Evolutionary conservation across 2,113 vertebrate species (phyloP), one percentile per base, ranked within the genome.

Genomic region (Ellobius talpinus): DNA sequence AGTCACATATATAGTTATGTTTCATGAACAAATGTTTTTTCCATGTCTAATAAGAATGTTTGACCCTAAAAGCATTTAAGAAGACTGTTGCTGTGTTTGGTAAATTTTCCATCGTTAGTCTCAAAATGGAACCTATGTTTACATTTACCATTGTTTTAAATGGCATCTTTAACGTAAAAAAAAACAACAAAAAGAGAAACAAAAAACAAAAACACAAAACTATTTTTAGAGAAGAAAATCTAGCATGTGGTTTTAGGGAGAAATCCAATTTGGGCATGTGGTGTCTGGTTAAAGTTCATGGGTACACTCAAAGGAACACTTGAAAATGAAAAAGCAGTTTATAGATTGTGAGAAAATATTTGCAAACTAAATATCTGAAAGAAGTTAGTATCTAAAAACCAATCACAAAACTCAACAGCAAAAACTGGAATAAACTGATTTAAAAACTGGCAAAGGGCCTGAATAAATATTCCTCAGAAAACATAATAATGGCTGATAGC

Each of bases 101-200:
- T 36, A 81, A 79, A 94, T 63, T 52, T 90, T 58, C 47, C 81
- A 97, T 7, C 68, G 10, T 26, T 58, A 84, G 58, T 78, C 63
- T 88, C 81, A 90, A 29, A 84, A n/a, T 9, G 14, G 42, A 88
- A 96, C 42, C 21, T 29, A 55, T 50, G n/a, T 86, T 63, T 66
- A 68, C 61, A 91, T 91, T 95, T 93, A 93, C 24, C 19, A 88
- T 90, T 61, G 36, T 92, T 87, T 82, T 61, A 89, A 89, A 72
- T 94, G 26, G 65, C n/a, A 9, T 86, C 29, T 92, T 89, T 87
- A 81, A 87, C 74, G 42, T 63, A 76, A 87, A 45, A 31, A 2
- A 72, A 93, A 33, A 33, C 12, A 16, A 33, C 1, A 68, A 68
- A 14, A 68, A 36, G 2, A 66, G 17, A 58, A 5, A 58, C 5